Evolutionary conservation across 1,140 invertebrate species (phyloP).

Genomic region (Diachasma alloeum): DNA sequence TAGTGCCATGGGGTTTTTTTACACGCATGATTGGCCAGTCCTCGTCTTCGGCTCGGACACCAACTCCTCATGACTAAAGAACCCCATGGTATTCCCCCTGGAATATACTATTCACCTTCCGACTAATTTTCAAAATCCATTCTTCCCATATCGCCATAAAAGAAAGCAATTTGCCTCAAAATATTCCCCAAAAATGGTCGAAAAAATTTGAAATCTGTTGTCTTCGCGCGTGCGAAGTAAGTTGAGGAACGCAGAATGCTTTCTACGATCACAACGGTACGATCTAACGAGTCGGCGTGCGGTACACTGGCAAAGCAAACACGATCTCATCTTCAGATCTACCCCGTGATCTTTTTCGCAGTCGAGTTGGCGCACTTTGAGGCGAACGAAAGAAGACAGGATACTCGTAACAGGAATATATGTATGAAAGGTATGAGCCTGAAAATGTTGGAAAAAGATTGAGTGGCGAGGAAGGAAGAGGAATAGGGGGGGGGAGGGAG

Average conservation of each 20-base stretch:
- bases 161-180: neutral
- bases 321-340: slow-evolving; percentile 51
- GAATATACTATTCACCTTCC: too few species aligned
- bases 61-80: too few species aligned
- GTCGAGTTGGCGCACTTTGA: neutral
- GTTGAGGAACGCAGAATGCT: neutral
- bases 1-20: too few species aligned
- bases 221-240: slow-evolving; percentile 31
- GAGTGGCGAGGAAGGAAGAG: neutral
- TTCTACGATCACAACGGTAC: slow-evolving; percentile 1
- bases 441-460: neutral
- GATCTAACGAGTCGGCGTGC: slow-evolving; percentile 38
- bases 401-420: slow-evolving; percentile 15
- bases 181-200: neutral
- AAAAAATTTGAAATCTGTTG: neutral
- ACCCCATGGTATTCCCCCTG: too few species aligned
- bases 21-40: too few species aligned
- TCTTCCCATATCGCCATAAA: neutral
- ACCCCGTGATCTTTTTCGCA: slow-evolving; percentile 36
- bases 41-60: too few species aligned
- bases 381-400: slow-evolving; percentile 8
- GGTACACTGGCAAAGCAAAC: slow-evolving; percentile 46
- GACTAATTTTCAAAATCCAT: too few species aligned
- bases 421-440: slow-evolving; percentile 4
- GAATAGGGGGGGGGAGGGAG: neutral